Evolutionary conservation across 2,113 vertebrate species (phyloP), one percentile per base, ranked within the genome.

Genomic region (Lota lota): DNA sequence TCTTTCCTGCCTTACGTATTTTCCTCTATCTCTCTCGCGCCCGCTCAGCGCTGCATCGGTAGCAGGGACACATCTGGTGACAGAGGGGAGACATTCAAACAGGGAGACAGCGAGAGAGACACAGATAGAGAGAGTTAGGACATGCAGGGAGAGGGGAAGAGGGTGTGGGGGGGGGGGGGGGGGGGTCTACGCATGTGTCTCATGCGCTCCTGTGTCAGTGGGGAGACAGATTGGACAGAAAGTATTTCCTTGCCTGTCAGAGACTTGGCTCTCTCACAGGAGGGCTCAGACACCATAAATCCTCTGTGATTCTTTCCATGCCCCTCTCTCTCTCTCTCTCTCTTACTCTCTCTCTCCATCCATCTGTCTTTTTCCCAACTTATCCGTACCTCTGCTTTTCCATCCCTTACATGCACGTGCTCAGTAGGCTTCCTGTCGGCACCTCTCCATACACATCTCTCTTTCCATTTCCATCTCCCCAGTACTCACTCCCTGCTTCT

Each of bases 271-370:
- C 65, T 82, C 81, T 87, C 84, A 85, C 81, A 83, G 83, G 80
- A 89, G 83, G 79, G 79, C 82, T 86, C 80, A 87, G 83, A 79
- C 78, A 80, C 77, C 80, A 69, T 88, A 87, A 87, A 89, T 88
- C 82, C 82, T 77, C 70, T 75, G 74, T 76, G 75, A 87, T 85
- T 88, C 78, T 86, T 87, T 89, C 86, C 86, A 86, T 82, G 68
- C 51, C 59, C 18, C 64, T 68, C 51, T 75, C 40, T 71, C 22
- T 64, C 24, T 36, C 24, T 63, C 61, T 40, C 61, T 63, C 53
- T 65, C 61, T 33, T 21, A 22, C 28, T 56, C 51, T 77, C 66
- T 72, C 69, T 22, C 19, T 60, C n/a, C 16, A 1, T 24, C 60
- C 22, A n/a, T 28, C 60, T 33, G 28, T 20, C 24, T 57, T 22